Conservation (phyloP, 2,888 invertebrate genomes). For the Lacanobia wlatinum region DNA sequence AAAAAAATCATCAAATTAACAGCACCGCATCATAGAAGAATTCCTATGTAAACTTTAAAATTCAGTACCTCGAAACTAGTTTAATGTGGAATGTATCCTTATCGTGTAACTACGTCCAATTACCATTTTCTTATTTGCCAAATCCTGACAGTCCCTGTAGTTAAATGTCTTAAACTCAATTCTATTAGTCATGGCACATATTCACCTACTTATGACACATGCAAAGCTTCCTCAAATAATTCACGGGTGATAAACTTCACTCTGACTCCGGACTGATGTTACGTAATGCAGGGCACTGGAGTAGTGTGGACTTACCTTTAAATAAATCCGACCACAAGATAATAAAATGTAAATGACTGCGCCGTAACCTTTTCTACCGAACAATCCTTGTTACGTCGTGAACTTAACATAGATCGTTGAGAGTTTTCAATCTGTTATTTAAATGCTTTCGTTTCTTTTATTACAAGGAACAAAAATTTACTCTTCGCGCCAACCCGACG, state of each 20-base stretch:
- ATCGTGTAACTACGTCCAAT: no score
- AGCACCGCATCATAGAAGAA: no score
- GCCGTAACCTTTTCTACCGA: slow-evolving; percentile 68
- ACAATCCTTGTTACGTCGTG: slow-evolving; percentile 68
- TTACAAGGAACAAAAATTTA: slow-evolving; percentile 79
- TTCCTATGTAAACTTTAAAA: no score
- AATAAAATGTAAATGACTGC: slow-evolving; percentile 69
- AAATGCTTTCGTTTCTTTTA: slow-evolving; percentile 80
- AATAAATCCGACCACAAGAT: slow-evolving; percentile 67
- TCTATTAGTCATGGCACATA: neutral
- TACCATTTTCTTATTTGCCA: no score
- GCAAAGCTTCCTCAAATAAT: slow-evolving; percentile 30
- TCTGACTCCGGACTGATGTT: slow-evolving; percentile 31
- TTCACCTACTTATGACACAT: slow-evolving; percentile 26
- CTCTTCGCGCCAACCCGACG: slow-evolving; percentile 75
- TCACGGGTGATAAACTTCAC: slow-evolving; percentile 36
- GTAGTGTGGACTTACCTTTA: slow-evolving; percentile 61
- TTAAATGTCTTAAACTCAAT: neutral
- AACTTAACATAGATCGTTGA: slow-evolving; percentile 80
- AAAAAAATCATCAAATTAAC: no score
- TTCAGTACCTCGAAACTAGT: no score
- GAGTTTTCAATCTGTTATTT: slow-evolving; percentile 82
- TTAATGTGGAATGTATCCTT: no score
- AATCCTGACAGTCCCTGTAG: neutral
- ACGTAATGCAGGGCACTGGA: slow-evolving; percentile 39